Conservation (phyloP, 2,113 vertebrate genomes). For the Mungos mungo region DNA sequence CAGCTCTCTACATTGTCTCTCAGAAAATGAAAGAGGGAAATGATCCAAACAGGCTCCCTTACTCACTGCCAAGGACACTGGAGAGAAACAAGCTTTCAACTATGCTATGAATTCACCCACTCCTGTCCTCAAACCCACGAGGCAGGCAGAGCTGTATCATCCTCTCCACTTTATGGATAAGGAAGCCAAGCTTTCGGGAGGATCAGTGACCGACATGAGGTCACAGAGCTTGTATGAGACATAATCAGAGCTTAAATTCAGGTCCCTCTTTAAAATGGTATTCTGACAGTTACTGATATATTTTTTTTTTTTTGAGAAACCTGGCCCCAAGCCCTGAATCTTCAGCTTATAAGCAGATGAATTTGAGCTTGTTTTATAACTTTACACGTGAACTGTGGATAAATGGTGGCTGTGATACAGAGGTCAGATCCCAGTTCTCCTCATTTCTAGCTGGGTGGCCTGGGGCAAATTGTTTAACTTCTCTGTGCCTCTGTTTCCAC, state of each 20-base stretch:
- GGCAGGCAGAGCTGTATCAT: neutral
- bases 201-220: neutral
- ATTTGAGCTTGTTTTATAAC: neutral
- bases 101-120: neutral
- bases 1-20: neutral
- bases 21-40: constrained; percentile 59
- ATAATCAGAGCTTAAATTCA: neutral
- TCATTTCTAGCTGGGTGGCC: neutral
- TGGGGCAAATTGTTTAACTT: neutral
- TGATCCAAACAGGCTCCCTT: constrained; percentile 21
- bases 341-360: neutral
- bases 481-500: neutral
- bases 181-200: neutral
- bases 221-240: neutral
- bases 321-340: neutral
- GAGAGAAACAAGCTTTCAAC: neutral
- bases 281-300: neutral
- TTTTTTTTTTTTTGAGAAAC: neutral
- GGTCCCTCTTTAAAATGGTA: neutral
- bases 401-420: neutral
- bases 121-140: neutral
- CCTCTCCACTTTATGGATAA: neutral
- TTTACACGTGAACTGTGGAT: neutral
- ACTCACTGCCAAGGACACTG: neutral
- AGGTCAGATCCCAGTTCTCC: neutral